These are phyloP conservation scores for Campoletis sonorensis DNA, from an alignment of 1,140 invertebrate genomes.

Conservation along the genomic window DNA sequence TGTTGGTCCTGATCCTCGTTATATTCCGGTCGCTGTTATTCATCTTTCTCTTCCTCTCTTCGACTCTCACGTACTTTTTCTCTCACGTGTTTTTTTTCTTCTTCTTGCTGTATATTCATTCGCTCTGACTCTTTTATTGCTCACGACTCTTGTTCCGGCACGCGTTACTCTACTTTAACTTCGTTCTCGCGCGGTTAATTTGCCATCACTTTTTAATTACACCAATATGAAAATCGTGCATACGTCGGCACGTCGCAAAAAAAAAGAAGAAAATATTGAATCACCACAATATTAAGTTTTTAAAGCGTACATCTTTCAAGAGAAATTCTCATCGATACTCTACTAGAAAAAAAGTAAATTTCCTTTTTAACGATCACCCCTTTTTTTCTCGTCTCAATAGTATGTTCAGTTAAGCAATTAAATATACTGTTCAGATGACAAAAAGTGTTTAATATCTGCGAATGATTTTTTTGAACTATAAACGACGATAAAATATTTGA, in stretches of 20 bases:
- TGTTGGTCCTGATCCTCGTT: conserved; percentile 9
- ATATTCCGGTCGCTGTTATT: conserved; percentile 55
- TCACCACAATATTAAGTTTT: background rate
- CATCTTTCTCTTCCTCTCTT: conserved; percentile 36
- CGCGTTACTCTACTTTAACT: conserved; percentile 19
- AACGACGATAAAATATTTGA: no score
- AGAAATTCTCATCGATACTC: no score
- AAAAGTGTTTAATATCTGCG: no score
- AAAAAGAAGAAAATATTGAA: background rate
- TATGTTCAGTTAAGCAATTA: no score
- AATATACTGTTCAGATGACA: no score
- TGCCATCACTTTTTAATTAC: background rate
- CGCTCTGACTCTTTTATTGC: conserved; percentile 55
- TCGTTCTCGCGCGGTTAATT: conserved; percentile 12
- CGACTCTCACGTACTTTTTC: conserved; percentile 14
- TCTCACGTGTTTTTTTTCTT: background rate
- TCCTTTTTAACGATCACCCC: background rate
- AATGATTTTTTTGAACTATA: no score
- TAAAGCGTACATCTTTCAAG: background rate
- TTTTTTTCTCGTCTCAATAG: no score
- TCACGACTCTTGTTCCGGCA: conserved; percentile 53
- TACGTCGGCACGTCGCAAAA: background rate
- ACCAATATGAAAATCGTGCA: background rate
- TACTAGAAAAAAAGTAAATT: background rate
- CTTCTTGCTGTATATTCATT: conserved; percentile 18